Percentiles rank a stretch among this genome's conserved stretches.
phyloP scores from a whole-genome alignment of 2,888 invertebrate species.

The Pristionchus japonicus region DNA sequence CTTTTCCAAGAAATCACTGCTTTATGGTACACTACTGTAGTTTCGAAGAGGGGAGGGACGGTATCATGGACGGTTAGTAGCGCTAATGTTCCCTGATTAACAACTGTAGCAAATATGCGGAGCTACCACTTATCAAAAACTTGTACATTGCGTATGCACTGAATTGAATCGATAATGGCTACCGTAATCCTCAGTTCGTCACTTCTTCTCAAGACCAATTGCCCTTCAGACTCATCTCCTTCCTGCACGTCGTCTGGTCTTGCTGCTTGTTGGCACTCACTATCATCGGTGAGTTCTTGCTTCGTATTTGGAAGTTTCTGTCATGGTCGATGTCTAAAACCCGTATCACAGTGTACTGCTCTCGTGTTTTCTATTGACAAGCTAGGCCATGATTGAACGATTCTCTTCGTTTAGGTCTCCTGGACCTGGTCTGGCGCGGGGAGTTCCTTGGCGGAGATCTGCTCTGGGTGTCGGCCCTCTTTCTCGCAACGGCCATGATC shows the following conservation, averaged over 20 bases:
- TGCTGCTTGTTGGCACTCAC: slow-evolving; percentile 67
- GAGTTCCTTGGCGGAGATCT: slow-evolving; percentile 72
- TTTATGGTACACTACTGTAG: no score
- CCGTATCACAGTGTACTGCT: no score
- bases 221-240: slow-evolving; percentile 53
- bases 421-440: slow-evolving; percentile 70
- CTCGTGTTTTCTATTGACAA: no score
- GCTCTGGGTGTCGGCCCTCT: slow-evolving; percentile 70
- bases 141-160: no score
- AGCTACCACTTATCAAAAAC: no score
- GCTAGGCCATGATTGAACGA: no score
- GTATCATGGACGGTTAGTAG: no score
- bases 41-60: no score
- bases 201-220: background rate
- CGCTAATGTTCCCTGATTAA: no score
- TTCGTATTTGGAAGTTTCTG: background rate
- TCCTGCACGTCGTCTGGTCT: slow-evolving; percentile 71
- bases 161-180: background rate
- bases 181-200: background rate
- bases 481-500: slow-evolving; percentile 68
- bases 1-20: no score
- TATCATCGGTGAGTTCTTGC: slow-evolving; percentile 55
- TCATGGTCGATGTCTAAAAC: background rate
- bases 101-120: no score
- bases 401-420: slow-evolving; percentile 51